These are phyloP conservation scores for Jaculus jaculus DNA, from an alignment of 2,113 vertebrate species.

Conservation along the genomic window DNA sequence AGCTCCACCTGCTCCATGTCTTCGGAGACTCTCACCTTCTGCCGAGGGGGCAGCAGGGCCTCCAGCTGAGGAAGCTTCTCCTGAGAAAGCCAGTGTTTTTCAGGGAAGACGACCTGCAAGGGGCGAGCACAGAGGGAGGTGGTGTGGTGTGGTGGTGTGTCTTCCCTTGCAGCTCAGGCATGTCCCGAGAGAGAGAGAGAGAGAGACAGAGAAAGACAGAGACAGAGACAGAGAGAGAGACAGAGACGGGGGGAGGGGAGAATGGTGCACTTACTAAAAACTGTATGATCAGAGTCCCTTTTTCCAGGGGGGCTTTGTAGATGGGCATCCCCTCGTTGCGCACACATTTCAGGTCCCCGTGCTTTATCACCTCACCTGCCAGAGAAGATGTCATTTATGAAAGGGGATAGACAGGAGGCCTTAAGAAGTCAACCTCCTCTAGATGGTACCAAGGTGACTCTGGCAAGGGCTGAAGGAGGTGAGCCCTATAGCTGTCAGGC, in stretches of 20 bases:
- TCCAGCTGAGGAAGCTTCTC: slow-evolving; percentile 92
- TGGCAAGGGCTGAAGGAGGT: not conserved
- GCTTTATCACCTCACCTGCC: slow-evolving; percentile 94
- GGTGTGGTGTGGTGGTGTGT: not conserved
- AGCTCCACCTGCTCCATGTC: slow-evolving; percentile 97
- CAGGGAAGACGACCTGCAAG: slow-evolving; percentile 92
- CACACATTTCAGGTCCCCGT: slow-evolving; percentile 89
- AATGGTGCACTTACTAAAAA: slow-evolving; percentile 88
- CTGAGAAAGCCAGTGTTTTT: slow-evolving; percentile 91
- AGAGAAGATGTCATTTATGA: not conserved
- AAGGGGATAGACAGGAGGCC: not conserved
- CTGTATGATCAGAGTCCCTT: slow-evolving; percentile 91
- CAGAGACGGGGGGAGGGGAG: too few relatives aligned
- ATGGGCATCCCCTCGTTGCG: slow-evolving; percentile 94
- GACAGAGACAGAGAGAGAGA: too few relatives aligned
- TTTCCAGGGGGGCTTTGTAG: slow-evolving; percentile 91
- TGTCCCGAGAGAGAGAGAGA: not conserved
- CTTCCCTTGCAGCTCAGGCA: too few relatives aligned
- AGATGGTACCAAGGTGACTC: not conserved
- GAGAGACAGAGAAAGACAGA: too few relatives aligned
- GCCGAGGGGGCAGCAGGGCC: slow-evolving; percentile 90
- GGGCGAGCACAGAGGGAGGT: not conserved
- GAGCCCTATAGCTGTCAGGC: too few relatives aligned
- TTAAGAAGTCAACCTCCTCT: too few relatives aligned
- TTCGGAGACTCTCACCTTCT: slow-evolving; percentile 90